Evolutionary conservation across 1,140 invertebrate genomes (phyloP), one percentile per base, ranked within the genome.

Genomic region (Drosophila tristis): DNA sequence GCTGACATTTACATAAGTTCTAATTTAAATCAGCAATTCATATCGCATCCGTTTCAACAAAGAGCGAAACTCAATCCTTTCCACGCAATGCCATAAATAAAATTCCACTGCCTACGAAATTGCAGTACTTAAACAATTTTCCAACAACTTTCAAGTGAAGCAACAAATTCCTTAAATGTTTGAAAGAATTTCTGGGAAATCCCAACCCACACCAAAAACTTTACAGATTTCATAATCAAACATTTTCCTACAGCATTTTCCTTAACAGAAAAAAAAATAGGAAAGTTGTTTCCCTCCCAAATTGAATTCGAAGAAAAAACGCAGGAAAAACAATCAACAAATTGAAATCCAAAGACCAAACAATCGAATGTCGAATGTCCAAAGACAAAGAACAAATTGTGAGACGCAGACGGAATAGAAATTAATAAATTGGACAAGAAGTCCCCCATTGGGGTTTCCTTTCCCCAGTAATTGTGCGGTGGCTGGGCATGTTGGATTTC

Each of bases 251-350:
- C 50, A 68, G 39, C 31, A 67, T 35, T 11, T 16, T 66, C 63
- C 31, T 13, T 49, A 20, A 47, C 16, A 5, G 16, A 16, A 35
- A 44, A 68, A 62, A 44, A 63, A 62, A 49, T 39, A 26, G 26
- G 67, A 35, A 53, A 56, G 9, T 13, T 13, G 35, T 39, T 0
- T 11, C 31, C 15, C 26, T 26, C 35, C 4, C 31, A 43, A 55
- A 57, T 16, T 25, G 43, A 70, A 68, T 68, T 68, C 51, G n/a
- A 35, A 6, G 20, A 26, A 57, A 70, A 74, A 49, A 31, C 59
- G 45, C 43, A 80, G 68, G 56, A 63, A 87, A 79, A 78, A 87
- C 78, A 89, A 82, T 87, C 82, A 87, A 64, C 84, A 89, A 89
- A 87, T 82, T 81, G 84, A 81, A 87, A 67, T 59, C 51, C 68